These are phyloP conservation scores for Aurelia sp. DNA, from an alignment of 30 jellyfish, hydroid and myxozoan genomes.

Conservation along the genomic window DNA sequence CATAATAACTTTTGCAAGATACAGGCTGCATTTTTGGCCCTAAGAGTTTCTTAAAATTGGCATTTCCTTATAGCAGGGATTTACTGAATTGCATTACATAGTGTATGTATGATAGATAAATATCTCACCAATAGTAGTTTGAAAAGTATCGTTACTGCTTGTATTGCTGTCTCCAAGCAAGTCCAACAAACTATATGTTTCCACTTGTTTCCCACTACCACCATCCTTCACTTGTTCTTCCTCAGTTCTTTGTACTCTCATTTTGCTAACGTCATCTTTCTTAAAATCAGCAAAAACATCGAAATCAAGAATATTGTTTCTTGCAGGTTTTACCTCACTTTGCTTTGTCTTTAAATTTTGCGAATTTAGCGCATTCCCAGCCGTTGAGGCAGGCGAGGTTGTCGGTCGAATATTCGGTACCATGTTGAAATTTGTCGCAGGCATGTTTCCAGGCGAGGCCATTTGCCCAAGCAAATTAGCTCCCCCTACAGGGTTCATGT, in stretches of 20 bases:
- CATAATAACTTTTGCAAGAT: too few relatives aligned
- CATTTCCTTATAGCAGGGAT: too few relatives aligned
- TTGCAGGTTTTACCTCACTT: constrained; percentile 4
- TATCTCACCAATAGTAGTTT: too few relatives aligned
- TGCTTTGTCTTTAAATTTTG: constrained; percentile 20
- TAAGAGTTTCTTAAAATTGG: too few relatives aligned
- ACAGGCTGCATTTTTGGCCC: too few relatives aligned
- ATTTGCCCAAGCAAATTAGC: not conserved
- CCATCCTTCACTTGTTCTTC: not conserved
- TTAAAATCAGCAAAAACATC: constrained; percentile 65
- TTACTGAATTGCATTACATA: too few relatives aligned
- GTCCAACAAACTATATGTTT: constrained; percentile 1
- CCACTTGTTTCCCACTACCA: not conserved
- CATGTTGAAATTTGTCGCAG: constrained; percentile 3
- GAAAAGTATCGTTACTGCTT: too few relatives aligned
- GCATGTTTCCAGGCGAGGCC: constrained; percentile 7
- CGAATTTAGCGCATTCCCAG: constrained; percentile 3
- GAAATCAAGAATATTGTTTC: constrained; percentile 44
- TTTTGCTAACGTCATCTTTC: constrained; percentile 29
- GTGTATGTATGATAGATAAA: too few relatives aligned
- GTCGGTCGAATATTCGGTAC: constrained; percentile 20
- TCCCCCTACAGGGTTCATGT: constrained; percentile 3
- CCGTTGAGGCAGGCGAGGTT: constrained; percentile 18
- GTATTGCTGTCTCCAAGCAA: not conserved
- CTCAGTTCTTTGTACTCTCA: not conserved